Evolutionary conservation across 2,113 vertebrate genomes (phyloP).

Genomic region (Apistogramma diplotaenia): DNA sequence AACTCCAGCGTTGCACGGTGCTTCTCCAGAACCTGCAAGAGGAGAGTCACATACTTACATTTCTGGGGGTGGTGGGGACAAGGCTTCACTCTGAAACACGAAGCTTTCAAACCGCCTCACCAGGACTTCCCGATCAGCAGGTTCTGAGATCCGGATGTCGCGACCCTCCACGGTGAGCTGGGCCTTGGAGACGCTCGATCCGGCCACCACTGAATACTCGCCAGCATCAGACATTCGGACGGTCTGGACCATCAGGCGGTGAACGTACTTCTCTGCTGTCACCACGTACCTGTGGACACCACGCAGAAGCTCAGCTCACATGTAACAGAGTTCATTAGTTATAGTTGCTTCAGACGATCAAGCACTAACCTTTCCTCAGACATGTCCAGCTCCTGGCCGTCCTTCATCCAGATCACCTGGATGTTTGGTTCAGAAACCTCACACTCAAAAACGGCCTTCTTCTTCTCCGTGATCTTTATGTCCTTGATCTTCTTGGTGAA

Average conservation of each 20-base stretch:
- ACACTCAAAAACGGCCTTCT: conserved; percentile 94
- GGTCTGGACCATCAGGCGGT: conserved; percentile 91
- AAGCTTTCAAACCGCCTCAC: conserved; percentile 68
- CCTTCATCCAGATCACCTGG: conserved; percentile 95
- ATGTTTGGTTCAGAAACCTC: conserved; percentile 96
- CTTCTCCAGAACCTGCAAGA: conserved; percentile 87
- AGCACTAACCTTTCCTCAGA: conserved; percentile 83
- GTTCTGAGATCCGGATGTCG: conserved; percentile 88
- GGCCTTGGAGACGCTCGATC: conserved; percentile 89
- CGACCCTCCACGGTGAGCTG: conserved; percentile 90
- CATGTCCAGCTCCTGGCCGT: conserved; percentile 89
- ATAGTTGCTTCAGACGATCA: background rate
- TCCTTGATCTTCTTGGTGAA: conserved; percentile 98
- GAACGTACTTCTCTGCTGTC: conserved; percentile 88
- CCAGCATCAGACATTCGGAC: conserved; percentile 91
- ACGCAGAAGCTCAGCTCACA: background rate
- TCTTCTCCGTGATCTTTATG: conserved; percentile 96
- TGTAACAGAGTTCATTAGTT: background rate
- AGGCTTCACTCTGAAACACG: background rate
- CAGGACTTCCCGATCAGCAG: conserved; percentile 81
- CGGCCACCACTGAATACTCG: conserved; percentile 91
- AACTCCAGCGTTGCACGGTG: conserved; percentile 93
- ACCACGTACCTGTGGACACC: conserved; percentile 78
- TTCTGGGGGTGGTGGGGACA: no score
- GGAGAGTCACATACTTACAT: background rate